These are phyloP conservation scores for Drosophila repleta DNA, from an alignment of 1,140 invertebrate species.

Conservation along the genomic window DNA sequence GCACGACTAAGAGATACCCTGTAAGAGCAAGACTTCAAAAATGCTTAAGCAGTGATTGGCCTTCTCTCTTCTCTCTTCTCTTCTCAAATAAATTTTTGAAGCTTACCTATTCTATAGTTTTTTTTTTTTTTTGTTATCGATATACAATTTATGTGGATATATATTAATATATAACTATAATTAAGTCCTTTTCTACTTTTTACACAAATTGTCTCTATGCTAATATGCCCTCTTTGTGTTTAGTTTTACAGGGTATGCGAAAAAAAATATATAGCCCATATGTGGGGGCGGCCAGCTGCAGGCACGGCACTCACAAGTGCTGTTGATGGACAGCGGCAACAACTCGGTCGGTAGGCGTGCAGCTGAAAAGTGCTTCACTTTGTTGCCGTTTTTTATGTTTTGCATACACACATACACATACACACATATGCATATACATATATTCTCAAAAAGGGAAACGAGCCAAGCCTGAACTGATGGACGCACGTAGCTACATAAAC, in stretches of 20 bases:
- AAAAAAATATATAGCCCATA: constrained; percentile 9
- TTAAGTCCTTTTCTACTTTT: no score
- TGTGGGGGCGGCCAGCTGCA: constrained; percentile 37
- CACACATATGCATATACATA: neutral
- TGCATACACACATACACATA: constrained; percentile 41
- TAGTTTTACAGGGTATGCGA: neutral
- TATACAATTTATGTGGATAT: no score
- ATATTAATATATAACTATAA: no score
- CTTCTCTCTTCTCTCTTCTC: no score
- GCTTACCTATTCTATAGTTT: no score
- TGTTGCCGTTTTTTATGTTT: constrained; percentile 27
- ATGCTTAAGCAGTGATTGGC: no score
- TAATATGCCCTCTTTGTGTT: neutral
- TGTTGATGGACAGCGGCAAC: constrained; percentile 25
- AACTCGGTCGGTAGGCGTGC: constrained; percentile 12
- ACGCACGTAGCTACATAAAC: constrained; percentile 36
- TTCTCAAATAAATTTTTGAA: no score
- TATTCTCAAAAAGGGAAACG: constrained; percentile 55
- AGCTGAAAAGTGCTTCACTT: constrained; percentile 14
- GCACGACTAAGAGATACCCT: neutral
- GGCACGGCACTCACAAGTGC: constrained; percentile 29
- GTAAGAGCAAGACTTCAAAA: neutral
- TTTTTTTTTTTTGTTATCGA: no score
- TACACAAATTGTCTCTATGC: no score
- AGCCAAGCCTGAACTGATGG: constrained; percentile 32